phyloP scores from a whole-genome alignment of 2,888 invertebrate genomes.

The Acronicta psi region DNA sequence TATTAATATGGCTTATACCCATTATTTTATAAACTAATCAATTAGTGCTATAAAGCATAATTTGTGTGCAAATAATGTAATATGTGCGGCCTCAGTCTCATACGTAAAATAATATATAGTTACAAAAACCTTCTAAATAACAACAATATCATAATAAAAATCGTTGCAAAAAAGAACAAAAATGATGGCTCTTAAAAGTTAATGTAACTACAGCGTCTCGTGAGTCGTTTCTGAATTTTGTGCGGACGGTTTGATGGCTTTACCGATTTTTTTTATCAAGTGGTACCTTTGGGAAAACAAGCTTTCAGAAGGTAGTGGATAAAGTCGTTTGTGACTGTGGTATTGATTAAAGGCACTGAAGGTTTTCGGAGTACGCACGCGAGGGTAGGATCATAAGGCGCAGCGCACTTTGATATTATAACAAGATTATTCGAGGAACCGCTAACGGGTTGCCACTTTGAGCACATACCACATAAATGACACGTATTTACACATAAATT shows the following conservation, averaged over 20 bases:
- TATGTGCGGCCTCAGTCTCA: slow-evolving; percentile 6
- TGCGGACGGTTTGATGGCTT: slow-evolving; percentile 71
- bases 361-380: slow-evolving; percentile 82
- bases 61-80: slow-evolving; percentile 1
- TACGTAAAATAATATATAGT: no score
- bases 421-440: slow-evolving; percentile 75
- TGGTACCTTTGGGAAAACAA: slow-evolving; percentile 69
- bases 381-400: slow-evolving; percentile 79
- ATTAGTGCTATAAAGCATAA: neutral
- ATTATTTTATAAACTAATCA: no score
- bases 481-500: slow-evolving; percentile 41
- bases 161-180: slow-evolving; percentile 32
- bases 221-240: slow-evolving; percentile 65
- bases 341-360: slow-evolving; percentile 80
- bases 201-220: slow-evolving; percentile 58
- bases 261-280: slow-evolving; percentile 72
- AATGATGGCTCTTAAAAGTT: slow-evolving; percentile 51
- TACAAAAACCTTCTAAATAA: slow-evolving; percentile 22
- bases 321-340: slow-evolving; percentile 77
- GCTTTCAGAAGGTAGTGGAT: slow-evolving; percentile 74
- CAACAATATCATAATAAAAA: slow-evolving; percentile 45
- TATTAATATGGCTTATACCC: no score
- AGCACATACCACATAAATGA: slow-evolving; percentile 58
- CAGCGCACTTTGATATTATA: slow-evolving; percentile 78
- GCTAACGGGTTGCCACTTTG: slow-evolving; percentile 64